Evolutionary conservation across 2,888 invertebrate species (phyloP).

Genomic region (Eristalis arbustorum): DNA sequence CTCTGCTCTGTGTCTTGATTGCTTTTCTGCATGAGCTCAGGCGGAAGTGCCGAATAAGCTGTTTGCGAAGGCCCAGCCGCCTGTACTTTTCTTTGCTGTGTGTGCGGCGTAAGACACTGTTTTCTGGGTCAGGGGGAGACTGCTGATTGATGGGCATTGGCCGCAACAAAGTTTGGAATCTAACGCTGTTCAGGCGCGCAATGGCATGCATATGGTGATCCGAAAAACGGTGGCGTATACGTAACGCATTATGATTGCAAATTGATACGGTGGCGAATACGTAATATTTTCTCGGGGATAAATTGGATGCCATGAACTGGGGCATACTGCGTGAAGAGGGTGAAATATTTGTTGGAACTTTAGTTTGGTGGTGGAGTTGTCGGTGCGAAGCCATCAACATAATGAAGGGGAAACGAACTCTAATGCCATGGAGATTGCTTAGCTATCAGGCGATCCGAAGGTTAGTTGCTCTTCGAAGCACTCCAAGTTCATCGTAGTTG

Average conservation of each 20-base stretch:
- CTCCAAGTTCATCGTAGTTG: too few relatives aligned
- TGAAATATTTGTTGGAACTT: too few relatives aligned
- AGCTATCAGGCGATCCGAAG: too few relatives aligned
- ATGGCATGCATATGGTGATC: background rate
- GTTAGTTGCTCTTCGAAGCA: too few relatives aligned
- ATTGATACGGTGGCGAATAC: too few relatives aligned
- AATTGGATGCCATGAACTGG: too few relatives aligned
- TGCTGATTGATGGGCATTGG: background rate
- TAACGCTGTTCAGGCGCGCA: background rate
- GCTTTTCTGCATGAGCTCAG: conserved; percentile 46
- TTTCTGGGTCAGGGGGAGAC: background rate
- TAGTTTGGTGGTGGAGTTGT: too few relatives aligned
- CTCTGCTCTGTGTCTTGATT: conserved; percentile 56
- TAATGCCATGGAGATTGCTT: too few relatives aligned
- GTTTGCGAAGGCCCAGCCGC: background rate
- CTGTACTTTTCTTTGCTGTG: background rate
- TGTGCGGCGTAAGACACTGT: background rate
- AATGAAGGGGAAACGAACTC: too few relatives aligned
- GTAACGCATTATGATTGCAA: background rate
- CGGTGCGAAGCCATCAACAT: too few relatives aligned
- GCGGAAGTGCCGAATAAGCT: conserved; percentile 28
- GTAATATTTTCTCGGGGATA: too few relatives aligned
- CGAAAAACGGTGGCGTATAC: background rate
- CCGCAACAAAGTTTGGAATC: background rate
- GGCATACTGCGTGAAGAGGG: too few relatives aligned